These are phyloP conservation scores for Tapirus indicus DNA, from an alignment of 2,797 vertebrate species.

Conservation along the genomic window DNA sequence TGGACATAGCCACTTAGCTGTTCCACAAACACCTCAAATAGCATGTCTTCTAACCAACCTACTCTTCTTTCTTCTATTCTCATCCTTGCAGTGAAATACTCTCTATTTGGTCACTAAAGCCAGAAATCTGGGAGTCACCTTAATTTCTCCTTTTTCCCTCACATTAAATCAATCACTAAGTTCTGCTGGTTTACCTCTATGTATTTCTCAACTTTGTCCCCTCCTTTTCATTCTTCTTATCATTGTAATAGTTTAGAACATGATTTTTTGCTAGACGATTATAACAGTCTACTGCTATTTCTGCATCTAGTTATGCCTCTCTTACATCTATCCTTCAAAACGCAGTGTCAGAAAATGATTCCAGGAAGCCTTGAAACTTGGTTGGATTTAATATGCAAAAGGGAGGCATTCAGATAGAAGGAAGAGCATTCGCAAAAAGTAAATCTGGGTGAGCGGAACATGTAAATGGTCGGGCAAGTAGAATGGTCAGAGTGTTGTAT, in stretches of 20 bases:
- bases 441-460: background rate
- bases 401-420: background rate
- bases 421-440: background rate
- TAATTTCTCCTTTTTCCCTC: background rate
- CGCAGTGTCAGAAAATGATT: background rate
- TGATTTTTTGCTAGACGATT: background rate
- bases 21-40: background rate
- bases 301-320: background rate
- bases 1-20: background rate
- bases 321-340: background rate
- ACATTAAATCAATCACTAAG: background rate
- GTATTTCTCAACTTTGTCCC: background rate
- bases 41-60: background rate
- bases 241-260: background rate
- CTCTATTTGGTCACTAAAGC: background rate
- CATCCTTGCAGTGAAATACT: background rate
- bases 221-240: background rate
- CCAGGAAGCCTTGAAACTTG: background rate
- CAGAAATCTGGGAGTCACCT: background rate
- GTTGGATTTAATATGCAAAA: background rate
- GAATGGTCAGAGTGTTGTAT: background rate
- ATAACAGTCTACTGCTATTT: background rate
- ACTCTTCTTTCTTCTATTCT: background rate
- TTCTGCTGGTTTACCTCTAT: background rate
- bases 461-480: background rate